Evolutionary conservation across 2,888 invertebrate species (phyloP).

Genomic region (Reticulitermes lucifugus): DNA sequence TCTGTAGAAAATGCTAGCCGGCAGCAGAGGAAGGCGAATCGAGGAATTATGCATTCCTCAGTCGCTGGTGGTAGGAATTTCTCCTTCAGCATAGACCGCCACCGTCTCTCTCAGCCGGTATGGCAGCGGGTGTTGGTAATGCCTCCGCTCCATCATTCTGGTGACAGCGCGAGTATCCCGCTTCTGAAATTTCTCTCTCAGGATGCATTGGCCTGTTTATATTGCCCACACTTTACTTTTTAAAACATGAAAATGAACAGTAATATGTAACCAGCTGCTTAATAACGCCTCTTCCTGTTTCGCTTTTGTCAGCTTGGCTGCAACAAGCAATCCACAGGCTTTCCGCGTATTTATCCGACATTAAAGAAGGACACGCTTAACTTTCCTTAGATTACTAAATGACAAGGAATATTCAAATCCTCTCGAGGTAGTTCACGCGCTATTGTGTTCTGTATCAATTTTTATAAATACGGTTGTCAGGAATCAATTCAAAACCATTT

Average conservation of each 20-base stretch:
- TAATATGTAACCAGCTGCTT: background rate
- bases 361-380: background rate
- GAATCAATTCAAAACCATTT: no score
- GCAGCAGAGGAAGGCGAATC: background rate
- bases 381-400: background rate
- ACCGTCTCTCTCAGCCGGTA: background rate
- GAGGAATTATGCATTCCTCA: slow-evolving; percentile 1
- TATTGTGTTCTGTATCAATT: no score
- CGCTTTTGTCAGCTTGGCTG: background rate
- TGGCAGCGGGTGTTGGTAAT: slow-evolving; percentile 12
- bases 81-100: background rate
- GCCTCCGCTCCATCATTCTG: background rate
- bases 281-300: background rate
- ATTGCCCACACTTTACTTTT: background rate
- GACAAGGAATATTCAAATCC: background rate
- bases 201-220: background rate
- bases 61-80: background rate
- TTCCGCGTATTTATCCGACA: background rate
- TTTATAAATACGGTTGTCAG: no score
- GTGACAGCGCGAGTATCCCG: background rate
- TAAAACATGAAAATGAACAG: background rate
- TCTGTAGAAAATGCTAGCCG: background rate
- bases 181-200: background rate
- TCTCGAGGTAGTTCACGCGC: no score
- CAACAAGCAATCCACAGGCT: background rate